Conservation (phyloP, 2,797 vertebrate genomes). For the Lycodopsis pacificus region DNA sequence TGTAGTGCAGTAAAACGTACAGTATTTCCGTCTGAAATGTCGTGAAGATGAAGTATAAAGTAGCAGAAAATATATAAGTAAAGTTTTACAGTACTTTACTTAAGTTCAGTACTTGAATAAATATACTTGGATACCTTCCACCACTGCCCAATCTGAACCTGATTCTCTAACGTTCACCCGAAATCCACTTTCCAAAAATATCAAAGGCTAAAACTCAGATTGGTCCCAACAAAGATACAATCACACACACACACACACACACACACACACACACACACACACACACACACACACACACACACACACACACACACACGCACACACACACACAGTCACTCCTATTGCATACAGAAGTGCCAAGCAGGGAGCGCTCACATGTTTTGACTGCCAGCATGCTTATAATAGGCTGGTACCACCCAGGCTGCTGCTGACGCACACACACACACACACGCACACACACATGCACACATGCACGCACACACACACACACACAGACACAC, state of each 20-base stretch:
- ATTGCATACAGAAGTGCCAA: background rate
- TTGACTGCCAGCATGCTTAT: constrained; percentile 47
- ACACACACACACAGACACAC: constrained; percentile 13
- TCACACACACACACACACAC: background rate
- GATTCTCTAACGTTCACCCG: background rate
- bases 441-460: constrained; percentile 7
- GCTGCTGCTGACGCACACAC: background rate
- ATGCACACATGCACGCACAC: constrained; percentile 1
- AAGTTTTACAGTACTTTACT: background rate
- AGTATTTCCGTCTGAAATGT: background rate
- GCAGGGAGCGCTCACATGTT: constrained; percentile 37
- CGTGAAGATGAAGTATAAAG: background rate
- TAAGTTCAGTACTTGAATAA: background rate
- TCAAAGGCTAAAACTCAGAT: background rate
- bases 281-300: background rate
- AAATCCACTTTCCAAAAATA: background rate
- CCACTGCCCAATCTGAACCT: background rate
- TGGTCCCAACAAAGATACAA: background rate
- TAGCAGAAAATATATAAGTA: background rate
- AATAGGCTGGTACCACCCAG: constrained; percentile 39
- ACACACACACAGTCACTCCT: background rate
- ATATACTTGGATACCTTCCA: background rate
- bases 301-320: background rate
- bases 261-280: background rate
- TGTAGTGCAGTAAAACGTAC: background rate